Base-by-base conservation (phyloP, 2,113 vertebrate genomes). In the Eudyptes chrysolophus region DNA sequence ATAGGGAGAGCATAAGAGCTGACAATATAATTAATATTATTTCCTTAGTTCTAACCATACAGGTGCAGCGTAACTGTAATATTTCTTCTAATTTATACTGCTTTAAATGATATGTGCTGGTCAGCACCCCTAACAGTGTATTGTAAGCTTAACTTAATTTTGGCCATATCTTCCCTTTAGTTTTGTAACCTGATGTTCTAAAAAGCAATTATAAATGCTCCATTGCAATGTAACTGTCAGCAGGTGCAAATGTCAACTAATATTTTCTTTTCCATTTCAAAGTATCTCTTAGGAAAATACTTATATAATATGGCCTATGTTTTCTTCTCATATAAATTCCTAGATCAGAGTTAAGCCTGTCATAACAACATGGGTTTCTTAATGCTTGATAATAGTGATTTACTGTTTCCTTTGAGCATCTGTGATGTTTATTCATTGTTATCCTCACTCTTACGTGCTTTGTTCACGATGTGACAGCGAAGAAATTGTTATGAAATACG, bases 401-500 rank as follows among this genome's bases (percentile, higher is more conserved):
- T 95, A 48, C 81, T 70, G n/a, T 75, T 97, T 95, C 81, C 64
- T 90, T 93, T 92, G 62, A 83, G 92, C 71, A 85, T 85, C n/a
- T 95, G 36, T 87, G 81, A 36, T 90, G 29, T 95, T 94, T 92
- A 66, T 96, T 96, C 71, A 51, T 94, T 85, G 48, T 86, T 93
- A 66, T 76, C 48, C 36, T 95, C 24, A 29, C 36, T 94, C n/a
- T 70, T 86, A 62, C 0, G 15, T 64, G 22, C 46, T 77, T 90
- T 61, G 34, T 77, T 94, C 32, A 14, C 66, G 48, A 48, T 60
- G 11, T 88, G 85, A 74, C 51, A 55, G 42, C 22, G 40, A 89
- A 87, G 66, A 95, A 94, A 25, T 89, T 79, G 60, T 75, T 89
- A 71, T 75, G 76, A 94, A 90, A 74, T 48, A 4, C 0, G 7